Percentiles rank a stretch among this genome's conserved stretches.
Evolutionary conservation across 2,113 vertebrate species (phyloP).

Genomic region (Chelonoidis abingdonii): DNA sequence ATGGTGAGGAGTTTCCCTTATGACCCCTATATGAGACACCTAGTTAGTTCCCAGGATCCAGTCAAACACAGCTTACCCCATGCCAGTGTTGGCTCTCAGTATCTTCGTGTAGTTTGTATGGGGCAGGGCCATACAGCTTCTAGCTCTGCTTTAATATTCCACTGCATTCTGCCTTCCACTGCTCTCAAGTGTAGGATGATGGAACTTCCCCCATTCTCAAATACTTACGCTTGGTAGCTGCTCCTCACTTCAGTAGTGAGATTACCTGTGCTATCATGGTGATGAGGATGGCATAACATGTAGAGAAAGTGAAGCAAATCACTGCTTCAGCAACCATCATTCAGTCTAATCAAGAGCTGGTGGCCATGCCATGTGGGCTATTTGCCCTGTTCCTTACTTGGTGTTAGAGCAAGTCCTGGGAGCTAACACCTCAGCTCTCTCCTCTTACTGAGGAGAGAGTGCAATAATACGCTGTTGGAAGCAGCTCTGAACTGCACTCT

Average conservation of each 20-base stretch:
- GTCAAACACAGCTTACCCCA: background rate
- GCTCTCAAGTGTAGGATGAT: background rate
- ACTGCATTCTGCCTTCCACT: background rate
- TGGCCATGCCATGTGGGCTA: background rate
- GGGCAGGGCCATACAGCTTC: background rate
- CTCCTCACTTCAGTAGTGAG: background rate
- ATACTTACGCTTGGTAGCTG: rapidly evolving
- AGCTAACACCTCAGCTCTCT: background rate
- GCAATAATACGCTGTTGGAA: background rate
- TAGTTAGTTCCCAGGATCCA: background rate
- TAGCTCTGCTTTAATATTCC: background rate
- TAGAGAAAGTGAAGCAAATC: background rate
- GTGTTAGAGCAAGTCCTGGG: background rate
- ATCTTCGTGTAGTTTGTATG: background rate
- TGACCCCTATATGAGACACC: background rate
- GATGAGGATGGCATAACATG: background rate
- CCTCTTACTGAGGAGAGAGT: background rate
- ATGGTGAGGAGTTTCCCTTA: slow-evolving; percentile 83
- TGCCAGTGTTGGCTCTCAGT: background rate
- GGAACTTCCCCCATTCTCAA: background rate
- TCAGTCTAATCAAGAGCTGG: background rate
- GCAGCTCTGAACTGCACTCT: background rate
- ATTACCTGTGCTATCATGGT: background rate
- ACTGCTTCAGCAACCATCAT: background rate
- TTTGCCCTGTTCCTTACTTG: background rate